Conservation (phyloP, 1,140 invertebrate species). For the Drosophila auraria region DNA sequence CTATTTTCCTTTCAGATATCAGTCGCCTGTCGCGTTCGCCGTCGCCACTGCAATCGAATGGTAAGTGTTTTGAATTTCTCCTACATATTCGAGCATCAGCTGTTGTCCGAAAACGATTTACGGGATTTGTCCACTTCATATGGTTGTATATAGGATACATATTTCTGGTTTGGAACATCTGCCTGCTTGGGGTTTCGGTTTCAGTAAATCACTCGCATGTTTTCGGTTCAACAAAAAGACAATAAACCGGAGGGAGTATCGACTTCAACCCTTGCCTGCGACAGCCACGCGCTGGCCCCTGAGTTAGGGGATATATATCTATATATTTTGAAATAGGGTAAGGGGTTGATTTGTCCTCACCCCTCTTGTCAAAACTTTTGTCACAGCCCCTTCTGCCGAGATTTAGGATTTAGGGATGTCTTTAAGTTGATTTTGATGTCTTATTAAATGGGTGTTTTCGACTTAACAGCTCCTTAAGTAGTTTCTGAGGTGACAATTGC, state of each 20-base stretch:
- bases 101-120: slow-evolving; percentile 81
- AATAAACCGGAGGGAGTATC: slow-evolving; percentile 49
- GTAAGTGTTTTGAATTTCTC: slow-evolving; percentile 63
- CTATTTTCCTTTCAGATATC: slow-evolving; percentile 79
- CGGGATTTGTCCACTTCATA: slow-evolving; percentile 78
- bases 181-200: slow-evolving; percentile 67
- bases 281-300: slow-evolving; percentile 67
- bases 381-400: slow-evolving; percentile 39
- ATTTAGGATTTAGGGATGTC: slow-evolving; percentile 44
- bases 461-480: slow-evolving; percentile 79
- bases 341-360: not conserved
- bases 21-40: slow-evolving; percentile 81
- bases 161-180: slow-evolving; percentile 67
- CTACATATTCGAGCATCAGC: slow-evolving; percentile 61
- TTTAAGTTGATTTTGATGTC: slow-evolving; percentile 78
- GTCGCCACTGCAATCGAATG: slow-evolving; percentile 83
- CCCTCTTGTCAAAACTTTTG: slow-evolving; percentile 73
- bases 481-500: slow-evolving; percentile 67
- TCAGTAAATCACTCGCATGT: slow-evolving; percentile 65
- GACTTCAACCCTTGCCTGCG: slow-evolving; percentile 73
- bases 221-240: slow-evolving; percentile 50
- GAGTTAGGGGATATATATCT: slow-evolving; percentile 21
- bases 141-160: slow-evolving; percentile 3
- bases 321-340: no score
- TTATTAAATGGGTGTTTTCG: slow-evolving; percentile 71